Percentiles rank a stretch among this genome's conserved stretches.
phyloP scores from a whole-genome alignment of 2,888 invertebrate species.

The Heterodera filipjevi region DNA sequence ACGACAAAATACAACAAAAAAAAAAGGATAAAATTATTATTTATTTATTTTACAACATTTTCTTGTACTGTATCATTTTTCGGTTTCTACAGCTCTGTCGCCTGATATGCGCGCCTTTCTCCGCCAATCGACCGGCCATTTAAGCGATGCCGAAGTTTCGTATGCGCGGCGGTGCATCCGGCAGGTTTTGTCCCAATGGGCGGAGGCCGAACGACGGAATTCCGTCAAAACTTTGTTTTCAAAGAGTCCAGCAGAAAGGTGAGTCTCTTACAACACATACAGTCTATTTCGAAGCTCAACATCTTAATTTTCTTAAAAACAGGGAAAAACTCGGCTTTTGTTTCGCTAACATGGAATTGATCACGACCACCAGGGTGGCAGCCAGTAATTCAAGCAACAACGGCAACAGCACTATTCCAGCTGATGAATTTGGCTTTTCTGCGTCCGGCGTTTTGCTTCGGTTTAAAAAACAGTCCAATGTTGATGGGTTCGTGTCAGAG shows the following conservation, averaged over 20 bases:
- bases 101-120: slow-evolving; percentile 44
- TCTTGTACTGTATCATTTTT: too few species aligned
- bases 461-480: background rate
- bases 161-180: slow-evolving; percentile 35
- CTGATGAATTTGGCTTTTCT: background rate
- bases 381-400: background rate
- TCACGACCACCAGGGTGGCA: background rate
- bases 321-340: slow-evolving; percentile 34
- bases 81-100: background rate
- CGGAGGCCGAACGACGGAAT: slow-evolving; percentile 12
- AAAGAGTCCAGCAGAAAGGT: slow-evolving; percentile 32
- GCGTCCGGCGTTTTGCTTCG: background rate
- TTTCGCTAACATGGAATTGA: slow-evolving; percentile 33
- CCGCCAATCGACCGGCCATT: slow-evolving; percentile 39
- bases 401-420: too few species aligned
- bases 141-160: slow-evolving; percentile 33
- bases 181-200: slow-evolving; percentile 42
- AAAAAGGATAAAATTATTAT: too few species aligned
- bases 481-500: background rate
- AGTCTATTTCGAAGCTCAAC: too few species aligned
- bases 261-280: too few species aligned
- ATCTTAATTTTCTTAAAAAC: background rate
- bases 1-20: too few species aligned
- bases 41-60: too few species aligned
- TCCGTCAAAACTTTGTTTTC: slow-evolving; percentile 28